Evolutionary conservation across 2,113 vertebrate genomes (phyloP), one percentile per base, ranked within the genome.

Genomic region (Rhizomys pruinosus): DNA sequence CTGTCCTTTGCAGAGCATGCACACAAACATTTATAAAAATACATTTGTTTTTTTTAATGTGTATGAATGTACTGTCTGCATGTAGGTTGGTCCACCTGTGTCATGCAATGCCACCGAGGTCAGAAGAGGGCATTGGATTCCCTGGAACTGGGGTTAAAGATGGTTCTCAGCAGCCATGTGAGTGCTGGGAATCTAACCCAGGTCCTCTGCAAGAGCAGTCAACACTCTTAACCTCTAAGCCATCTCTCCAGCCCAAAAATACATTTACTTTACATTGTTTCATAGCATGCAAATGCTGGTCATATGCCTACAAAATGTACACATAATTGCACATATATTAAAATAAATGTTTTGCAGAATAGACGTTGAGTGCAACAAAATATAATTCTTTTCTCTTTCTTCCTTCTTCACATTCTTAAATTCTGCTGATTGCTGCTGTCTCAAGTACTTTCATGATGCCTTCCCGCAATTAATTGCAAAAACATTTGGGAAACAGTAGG

Each of bases 251-350:
- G n/a, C n/a, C n/a, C n/a, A 39, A 3, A 37, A 8, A 32, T 2
- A 42, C 9, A 42, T 82, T 82, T 63, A 22, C 69, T 95, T 93
- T 88, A 39, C 10, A 29, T 44, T 87, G 37, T 93, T 86, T 69
- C 34, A 32, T n/a, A n/a, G 5, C 59, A 72, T 37, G 61, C 4
- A 64, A 17, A 44, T n/a, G 59, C 20, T 55, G 39, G 20, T 12
- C 61, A 69, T 29, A 9, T 87, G 3, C 16, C 6, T 77, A 29
- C 9, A 3, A n/a, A 52, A 20, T 17, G 4, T 63, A 16, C 27
- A 44, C 17, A 7, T 11, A 52, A 37, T 17, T 71, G 32, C 59
- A 89, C 5, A 64, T 34, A 69, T 11, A 29, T 52, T 84, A 76
- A 95, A 59, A 69, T 17, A 34, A 32, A 44, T 12, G 27, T 78